Base-by-base conservation (phyloP, 2,888 invertebrate species). In the Lycocerus yunnanus region DNA sequence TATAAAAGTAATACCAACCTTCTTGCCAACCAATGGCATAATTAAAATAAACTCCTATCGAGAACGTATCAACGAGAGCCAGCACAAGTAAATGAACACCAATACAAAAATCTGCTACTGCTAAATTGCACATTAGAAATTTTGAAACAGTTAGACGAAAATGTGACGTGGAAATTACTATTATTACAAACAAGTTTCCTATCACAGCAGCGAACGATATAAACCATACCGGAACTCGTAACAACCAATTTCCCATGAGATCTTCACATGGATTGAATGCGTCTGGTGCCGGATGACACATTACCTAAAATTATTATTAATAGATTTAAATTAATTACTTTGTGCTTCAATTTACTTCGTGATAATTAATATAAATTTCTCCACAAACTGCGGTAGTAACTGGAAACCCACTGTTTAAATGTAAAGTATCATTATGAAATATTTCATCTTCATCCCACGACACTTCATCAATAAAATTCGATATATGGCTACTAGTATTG, bases 21-120 rank as follows among this genome's bases (percentile, higher is more conserved):
- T 90, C 89, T 85, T 93, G 93, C 93, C 93, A 93, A 81, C 90
- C 89, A 61, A 92, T 91, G 27, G 92, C 92, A 80, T 90, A 89
- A 83, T 92, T 92, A 85, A 92, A 92, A 83, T 92, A 93, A 68
- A 88, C 89, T 9, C 92, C 91, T 27, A 91, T 88, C 2, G 92
- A 92, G 58, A 89, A 88, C 0, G 90, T 88, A 82, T 93, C 93
- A 63, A 91, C 89, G 13, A 90, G 88, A 1, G 92, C 92, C 76
- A 92, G 89, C 27, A 88, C 81, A 1, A 91, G 88, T 66, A 93
- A 86, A 84, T 93, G 93, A 11, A 91, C 83, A 1, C 91, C 93
- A 88, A 92, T 92, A 82, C 90, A 90, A 74, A 93, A 87, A 84
- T 93, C 92, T n/a, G 92, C 92, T 61, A 90, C 87, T 1, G 92